Percentiles rank a stretch among this genome's conserved stretches.
Evolutionary conservation across 2,113 vertebrate species (phyloP).

Genomic region (Pangasianodon hypophthalmus): DNA sequence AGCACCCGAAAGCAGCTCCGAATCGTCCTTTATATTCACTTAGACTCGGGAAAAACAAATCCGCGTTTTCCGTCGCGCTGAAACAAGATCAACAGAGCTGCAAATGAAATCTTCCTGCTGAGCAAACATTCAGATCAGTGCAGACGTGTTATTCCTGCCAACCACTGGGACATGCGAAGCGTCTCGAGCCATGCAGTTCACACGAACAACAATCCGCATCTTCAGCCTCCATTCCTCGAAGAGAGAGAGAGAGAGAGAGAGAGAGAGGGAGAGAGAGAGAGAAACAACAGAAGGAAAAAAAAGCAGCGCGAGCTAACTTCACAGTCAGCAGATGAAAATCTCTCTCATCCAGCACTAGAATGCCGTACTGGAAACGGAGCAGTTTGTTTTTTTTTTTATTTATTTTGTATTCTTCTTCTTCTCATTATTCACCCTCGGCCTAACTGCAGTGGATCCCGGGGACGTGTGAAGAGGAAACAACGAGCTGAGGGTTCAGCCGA

Average conservation of each 20-base stretch:
- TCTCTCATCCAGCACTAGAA: not conserved
- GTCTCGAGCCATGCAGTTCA: constrained; percentile 62
- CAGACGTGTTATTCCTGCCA: constrained; percentile 64
- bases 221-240: constrained; percentile 78
- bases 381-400: not conserved
- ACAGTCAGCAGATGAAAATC: constrained; percentile 33
- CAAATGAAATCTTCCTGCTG: constrained; percentile 14
- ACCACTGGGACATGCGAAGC: constrained; percentile 60
- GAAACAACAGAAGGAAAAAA: not conserved
- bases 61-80: not conserved
- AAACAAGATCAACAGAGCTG: constrained; percentile 14
- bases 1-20: constrained; percentile 20
- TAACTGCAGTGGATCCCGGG: not conserved
- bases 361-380: not conserved
- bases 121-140: constrained; percentile 6
- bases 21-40: constrained; percentile 17
- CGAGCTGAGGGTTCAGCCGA: constrained; percentile 48
- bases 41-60: not conserved
- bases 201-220: constrained; percentile 76
- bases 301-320: constrained; percentile 54
- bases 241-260: not conserved
- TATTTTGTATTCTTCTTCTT: not conserved
- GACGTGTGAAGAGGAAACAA: not conserved
- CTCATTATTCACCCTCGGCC: not conserved
- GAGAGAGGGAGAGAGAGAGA: too few species aligned